Base-by-base conservation (phyloP, 2,888 invertebrate genomes). In the Gnatocerus cornutus region DNA sequence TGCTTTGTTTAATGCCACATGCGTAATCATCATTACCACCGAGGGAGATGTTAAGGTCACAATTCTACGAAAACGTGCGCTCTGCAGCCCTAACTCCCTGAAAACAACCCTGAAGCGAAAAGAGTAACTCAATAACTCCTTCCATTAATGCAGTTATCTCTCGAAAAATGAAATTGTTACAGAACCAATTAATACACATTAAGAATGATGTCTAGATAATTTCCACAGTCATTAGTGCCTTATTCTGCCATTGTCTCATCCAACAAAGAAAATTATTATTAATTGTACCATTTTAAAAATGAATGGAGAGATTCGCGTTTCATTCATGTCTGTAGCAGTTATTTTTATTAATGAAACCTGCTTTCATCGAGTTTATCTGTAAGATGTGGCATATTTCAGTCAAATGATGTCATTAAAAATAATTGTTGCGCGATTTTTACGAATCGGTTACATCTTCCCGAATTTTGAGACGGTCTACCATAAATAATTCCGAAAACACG, bases 321-420 rank as follows among this genome's bases (percentile, higher is more conserved):
- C 41, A 46, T 46, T 46, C 12, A 43, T 16, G 46, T 16, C 16
- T 13, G 3, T 9, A 46, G 8, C 21, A 14, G 46, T 6, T 46
- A 46, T 46, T 46, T 46, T 46, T 16, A 50, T 16, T 50, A 29
- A 50, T 10, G n/a, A 29, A 50, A 50, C 29, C 29, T 50, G 48
- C 29, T 50, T 37, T 66, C 58, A 58, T 45, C 46, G 41, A 66
- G 58, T 37, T 66, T 50, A 59, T 52, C 48, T 56, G 21, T 21
- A 21, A 21, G 21, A 21, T 21, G 1, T 59, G 45, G 30, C 53
- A 63, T 27, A 27, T 53, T 53, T 53, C 13, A 64, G 30, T n/a
- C 37, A 27, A 61, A 64, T 43, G 53, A 14, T 53, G 30, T 64
- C 53, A 45, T 64, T 64, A 64, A 64, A 64, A 64, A 53, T 64